Conservation (phyloP, 2,888 invertebrate genomes). For the Scotopteryx bipunctaria region DNA sequence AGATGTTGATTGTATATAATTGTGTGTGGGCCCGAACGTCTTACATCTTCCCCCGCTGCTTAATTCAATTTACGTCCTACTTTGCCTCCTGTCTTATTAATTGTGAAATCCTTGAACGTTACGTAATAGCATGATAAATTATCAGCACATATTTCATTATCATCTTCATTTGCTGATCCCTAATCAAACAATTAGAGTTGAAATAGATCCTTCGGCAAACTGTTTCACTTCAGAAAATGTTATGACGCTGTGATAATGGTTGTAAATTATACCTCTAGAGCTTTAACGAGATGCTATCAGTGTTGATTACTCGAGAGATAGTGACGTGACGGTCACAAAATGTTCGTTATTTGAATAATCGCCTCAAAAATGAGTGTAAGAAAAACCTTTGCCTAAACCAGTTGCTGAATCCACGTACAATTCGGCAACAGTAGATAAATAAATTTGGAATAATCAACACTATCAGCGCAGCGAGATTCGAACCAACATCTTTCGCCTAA, state of each 20-base stretch:
- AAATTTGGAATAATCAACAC: too few relatives aligned
- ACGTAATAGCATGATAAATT: background rate
- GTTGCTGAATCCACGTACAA: too few relatives aligned
- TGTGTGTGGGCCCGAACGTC: background rate
- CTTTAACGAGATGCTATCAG: conserved; percentile 19
- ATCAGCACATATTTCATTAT: conserved; percentile 12
- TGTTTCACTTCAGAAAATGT: conserved; percentile 19
- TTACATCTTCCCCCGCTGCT: background rate
- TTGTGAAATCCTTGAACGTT: background rate
- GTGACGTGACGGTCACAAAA: conserved; percentile 17
- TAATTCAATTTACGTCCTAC: background rate
- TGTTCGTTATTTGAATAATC: conserved; percentile 4
- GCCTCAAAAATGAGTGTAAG: background rate
- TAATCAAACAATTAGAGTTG: conserved; percentile 22
- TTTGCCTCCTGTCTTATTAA: background rate
- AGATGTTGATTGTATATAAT: background rate
- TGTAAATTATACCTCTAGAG: conserved; percentile 28
- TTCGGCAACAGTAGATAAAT: too few relatives aligned
- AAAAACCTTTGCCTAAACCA: background rate
- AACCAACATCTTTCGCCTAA: too few relatives aligned
- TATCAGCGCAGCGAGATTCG: too few relatives aligned
- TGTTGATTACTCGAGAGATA: conserved; percentile 17
- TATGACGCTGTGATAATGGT: conserved; percentile 21
- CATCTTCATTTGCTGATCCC: conserved; percentile 10
- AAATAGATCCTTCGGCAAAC: conserved; percentile 17